Conservation (phyloP, 2,888 invertebrate genomes). For the Andrena marginata region DNA sequence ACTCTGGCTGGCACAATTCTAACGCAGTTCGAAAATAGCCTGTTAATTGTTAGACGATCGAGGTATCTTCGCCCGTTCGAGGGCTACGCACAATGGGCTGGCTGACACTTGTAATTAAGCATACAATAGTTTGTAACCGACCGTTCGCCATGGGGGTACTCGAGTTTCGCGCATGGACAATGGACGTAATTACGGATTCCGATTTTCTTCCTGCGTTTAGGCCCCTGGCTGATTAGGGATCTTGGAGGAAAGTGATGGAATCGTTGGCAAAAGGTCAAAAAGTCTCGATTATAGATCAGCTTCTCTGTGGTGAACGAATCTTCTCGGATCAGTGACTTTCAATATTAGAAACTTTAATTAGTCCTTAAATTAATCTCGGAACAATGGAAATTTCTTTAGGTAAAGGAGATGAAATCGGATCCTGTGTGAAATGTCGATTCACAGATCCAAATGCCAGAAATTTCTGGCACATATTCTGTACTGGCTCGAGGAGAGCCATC, state of each 20-base stretch:
- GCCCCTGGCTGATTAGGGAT: not conserved
- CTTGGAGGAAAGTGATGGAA: not conserved
- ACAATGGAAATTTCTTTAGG: no score
- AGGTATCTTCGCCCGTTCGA: slow-evolving; percentile 31
- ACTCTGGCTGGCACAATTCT: slow-evolving; percentile 37
- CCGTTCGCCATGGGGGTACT: slow-evolving; percentile 36
- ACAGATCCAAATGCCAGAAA: no score
- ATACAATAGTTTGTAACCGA: slow-evolving; percentile 64
- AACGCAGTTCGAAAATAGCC: slow-evolving; percentile 40
- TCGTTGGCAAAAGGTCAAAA: not conserved
- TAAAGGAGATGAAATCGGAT: no score
- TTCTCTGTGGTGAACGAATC: not conserved
- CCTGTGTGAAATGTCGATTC: no score
- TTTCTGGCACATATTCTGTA: no score
- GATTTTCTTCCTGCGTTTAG: slow-evolving; percentile 46
- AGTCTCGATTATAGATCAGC: no score
- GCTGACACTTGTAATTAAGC: slow-evolving; percentile 69
- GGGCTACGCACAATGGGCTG: slow-evolving; percentile 59
- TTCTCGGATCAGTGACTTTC: not conserved
- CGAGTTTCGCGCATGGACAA: slow-evolving; percentile 44
- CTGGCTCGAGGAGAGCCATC: no score
- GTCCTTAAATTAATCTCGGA: not conserved
- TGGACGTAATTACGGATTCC: slow-evolving; percentile 57
- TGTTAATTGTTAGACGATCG: slow-evolving; percentile 46
- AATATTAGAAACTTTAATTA: not conserved